These are phyloP conservation scores for Epinephelus malabaricus DNA, from an alignment of 2,797 vertebrate species.

Conservation along the genomic window DNA sequence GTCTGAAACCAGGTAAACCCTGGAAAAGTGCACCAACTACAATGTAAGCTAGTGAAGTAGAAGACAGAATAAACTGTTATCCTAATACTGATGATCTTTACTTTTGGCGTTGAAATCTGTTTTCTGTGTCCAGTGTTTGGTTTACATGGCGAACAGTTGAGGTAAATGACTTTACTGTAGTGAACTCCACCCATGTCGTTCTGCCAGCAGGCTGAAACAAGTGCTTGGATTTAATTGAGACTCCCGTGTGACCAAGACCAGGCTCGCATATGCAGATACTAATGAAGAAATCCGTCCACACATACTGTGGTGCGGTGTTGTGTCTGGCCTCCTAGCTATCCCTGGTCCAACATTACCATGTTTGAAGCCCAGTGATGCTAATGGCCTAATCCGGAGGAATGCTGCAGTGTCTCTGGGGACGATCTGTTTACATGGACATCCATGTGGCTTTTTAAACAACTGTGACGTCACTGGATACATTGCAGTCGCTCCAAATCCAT, in stretches of 20 bases:
- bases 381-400: constrained; percentile 52
- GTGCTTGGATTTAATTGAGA: constrained; percentile 12
- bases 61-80: neutral
- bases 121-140: neutral
- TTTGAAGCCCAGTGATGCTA: constrained; percentile 47
- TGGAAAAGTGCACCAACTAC: too few species aligned
- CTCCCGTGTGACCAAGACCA: constrained; percentile 21
- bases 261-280: constrained; percentile 1
- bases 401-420: constrained; percentile 46
- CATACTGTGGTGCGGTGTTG: neutral
- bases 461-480: constrained; percentile 12
- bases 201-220: constrained; percentile 8
- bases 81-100: neutral
- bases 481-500: constrained; percentile 8
- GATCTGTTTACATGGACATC: constrained; percentile 51
- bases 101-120: neutral
- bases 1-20: too few species aligned
- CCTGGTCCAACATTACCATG: constrained; percentile 34
- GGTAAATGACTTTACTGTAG: neutral
- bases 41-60: too few species aligned
- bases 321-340: constrained; percentile 27
- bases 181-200: constrained; percentile 8
- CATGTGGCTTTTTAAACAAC: constrained; percentile 45
- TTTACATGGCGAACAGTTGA: neutral
- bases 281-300: constrained; percentile 25